These are phyloP conservation scores for Macroramphosus scolopax DNA, from an alignment of 2,797 vertebrate genomes.

Conservation along the genomic window DNA sequence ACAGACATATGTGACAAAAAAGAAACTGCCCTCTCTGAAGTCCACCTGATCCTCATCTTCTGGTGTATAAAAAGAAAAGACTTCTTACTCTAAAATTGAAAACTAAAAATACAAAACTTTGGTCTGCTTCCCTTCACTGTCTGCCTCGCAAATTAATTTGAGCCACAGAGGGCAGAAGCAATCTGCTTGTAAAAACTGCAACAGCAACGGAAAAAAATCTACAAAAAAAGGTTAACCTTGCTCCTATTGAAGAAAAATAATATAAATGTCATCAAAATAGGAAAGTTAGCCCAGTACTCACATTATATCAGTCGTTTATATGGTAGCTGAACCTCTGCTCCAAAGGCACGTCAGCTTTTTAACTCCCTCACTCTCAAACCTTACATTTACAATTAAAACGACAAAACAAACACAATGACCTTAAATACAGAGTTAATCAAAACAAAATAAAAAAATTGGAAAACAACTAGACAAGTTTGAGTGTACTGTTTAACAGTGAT, in stretches of 20 bases:
- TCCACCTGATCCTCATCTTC: conserved; percentile 49
- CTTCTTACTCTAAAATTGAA: conserved; percentile 66
- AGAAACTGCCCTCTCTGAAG: conserved; percentile 49
- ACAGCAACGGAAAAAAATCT: conserved; percentile 55
- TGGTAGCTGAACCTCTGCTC: conserved; percentile 69
- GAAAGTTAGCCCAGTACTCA: conserved; percentile 75
- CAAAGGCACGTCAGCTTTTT: conserved; percentile 68
- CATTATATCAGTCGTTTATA: conserved; percentile 71
- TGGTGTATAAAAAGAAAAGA: conserved; percentile 63
- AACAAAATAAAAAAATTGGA: conserved; percentile 36
- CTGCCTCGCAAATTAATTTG: conserved; percentile 62
- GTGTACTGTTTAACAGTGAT: conserved; percentile 71
- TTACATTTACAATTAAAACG: conserved; percentile 70
- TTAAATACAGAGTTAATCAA: conserved; percentile 76
- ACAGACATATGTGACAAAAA: conserved; percentile 52
- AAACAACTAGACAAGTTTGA: conserved; percentile 74
- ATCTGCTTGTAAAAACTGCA: conserved; percentile 61
- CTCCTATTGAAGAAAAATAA: conserved; percentile 69
- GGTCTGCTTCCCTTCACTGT: conserved; percentile 81
- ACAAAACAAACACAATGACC: conserved; percentile 74
- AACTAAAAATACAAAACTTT: conserved; percentile 85
- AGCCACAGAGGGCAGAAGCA: conserved; percentile 63
- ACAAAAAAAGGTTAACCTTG: conserved; percentile 72
- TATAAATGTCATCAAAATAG: conserved; percentile 60
- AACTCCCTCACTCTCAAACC: conserved; percentile 60